phyloP scores from a whole-genome alignment of 92 coral and sea anemone genomes.

The Zoanthus solanderi region DNA sequence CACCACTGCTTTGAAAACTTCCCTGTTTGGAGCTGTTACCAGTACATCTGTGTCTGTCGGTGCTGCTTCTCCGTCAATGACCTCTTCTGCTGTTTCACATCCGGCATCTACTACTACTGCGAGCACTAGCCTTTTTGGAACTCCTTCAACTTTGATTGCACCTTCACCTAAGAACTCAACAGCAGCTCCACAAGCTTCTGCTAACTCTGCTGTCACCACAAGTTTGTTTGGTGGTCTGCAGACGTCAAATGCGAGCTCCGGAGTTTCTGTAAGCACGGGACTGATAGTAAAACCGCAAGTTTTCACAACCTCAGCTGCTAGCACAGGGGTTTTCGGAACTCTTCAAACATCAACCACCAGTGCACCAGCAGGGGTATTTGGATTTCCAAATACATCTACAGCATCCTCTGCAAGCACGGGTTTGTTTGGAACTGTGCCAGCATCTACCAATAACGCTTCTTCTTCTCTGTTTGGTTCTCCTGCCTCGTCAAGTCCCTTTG shows the following conservation, averaged over 20 bases:
- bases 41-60: too few relatives aligned
- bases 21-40: not conserved
- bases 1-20: too few relatives aligned
- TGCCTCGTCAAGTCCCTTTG: conserved; percentile 17
- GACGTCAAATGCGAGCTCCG: not conserved
- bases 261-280: not conserved
- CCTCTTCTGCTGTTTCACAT: not conserved
- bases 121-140: not conserved
- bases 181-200: not conserved
- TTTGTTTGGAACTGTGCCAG: not conserved
- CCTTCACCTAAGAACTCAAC: not conserved
- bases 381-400: not conserved
- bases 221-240: not conserved
- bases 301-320: not conserved
- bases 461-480: not conserved
- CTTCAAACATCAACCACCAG: not conserved
- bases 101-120: not conserved
- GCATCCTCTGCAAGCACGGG: not conserved
- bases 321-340: not conserved
- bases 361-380: not conserved
- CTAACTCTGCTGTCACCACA: not conserved
- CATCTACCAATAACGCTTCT: not conserved
- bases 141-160: not conserved
- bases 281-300: not conserved
- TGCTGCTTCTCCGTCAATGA: not conserved